Conservation (phyloP, 2,797 vertebrate genomes). For the Semaprochilodus insignis region DNA sequence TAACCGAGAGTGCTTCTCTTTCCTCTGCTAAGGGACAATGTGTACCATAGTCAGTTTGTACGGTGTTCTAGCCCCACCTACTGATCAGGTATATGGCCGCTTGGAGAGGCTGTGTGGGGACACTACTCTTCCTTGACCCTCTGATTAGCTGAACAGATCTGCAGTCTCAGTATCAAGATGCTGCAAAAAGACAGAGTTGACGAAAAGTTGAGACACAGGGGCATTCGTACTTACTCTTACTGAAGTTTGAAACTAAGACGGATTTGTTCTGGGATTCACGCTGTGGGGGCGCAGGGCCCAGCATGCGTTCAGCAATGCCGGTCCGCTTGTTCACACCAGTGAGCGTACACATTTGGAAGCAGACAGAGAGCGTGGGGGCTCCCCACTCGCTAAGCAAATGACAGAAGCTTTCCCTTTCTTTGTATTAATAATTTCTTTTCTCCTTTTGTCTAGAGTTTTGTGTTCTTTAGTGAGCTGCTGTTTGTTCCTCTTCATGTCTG, state of each 20-base stretch:
- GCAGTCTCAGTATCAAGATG: neutral
- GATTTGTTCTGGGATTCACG: neutral
- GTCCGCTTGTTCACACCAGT: neutral
- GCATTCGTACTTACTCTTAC: neutral
- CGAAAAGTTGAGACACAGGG: neutral
- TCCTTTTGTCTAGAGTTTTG: neutral
- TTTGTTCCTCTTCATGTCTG: slow-evolving; percentile 10
- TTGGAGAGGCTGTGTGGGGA: neutral
- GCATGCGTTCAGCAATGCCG: neutral
- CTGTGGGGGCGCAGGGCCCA: neutral
- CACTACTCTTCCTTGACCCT: neutral
- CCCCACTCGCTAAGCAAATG: slow-evolving; percentile 2
- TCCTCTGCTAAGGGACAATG: slow-evolving; percentile 35
- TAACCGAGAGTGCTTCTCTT: slow-evolving; percentile 2
- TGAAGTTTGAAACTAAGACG: neutral
- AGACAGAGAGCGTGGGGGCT: neutral
- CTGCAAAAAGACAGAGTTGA: neutral
- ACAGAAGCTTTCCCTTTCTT: neutral
- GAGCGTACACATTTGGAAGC: neutral
- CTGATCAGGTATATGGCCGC: slow-evolving; percentile 63
- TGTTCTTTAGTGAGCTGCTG: slow-evolving; percentile 8
- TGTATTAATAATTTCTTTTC: neutral
- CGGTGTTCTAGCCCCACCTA: slow-evolving; percentile 76
- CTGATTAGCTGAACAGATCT: neutral
- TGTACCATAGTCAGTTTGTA: slow-evolving; percentile 45